Base-by-base conservation (phyloP, 2,113 vertebrate genomes). In the Pica pica region DNA sequence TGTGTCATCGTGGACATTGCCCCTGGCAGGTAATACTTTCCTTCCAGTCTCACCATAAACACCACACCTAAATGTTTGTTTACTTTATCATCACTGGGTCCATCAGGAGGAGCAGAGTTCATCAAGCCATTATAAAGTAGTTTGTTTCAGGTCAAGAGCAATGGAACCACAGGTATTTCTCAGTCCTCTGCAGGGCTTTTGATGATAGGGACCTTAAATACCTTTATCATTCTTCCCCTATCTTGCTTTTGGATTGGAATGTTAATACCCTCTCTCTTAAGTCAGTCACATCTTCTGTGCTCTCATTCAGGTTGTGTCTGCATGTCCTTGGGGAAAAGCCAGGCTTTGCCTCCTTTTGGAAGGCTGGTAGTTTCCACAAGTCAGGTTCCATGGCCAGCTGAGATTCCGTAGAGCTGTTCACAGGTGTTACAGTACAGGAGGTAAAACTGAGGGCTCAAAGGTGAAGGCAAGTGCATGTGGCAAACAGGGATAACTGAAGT, bases 21-120 rank as follows among this genome's bases (percentile, higher is more conserved):
- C 98, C 98, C 11, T 99, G 98, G 98, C 98, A 99, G 98, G 98
- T 98, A 93, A 89, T 31, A 13, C 6, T 44, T 83, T 10, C 14
- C 12, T 47, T 74, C 23, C 39, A 35, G 8, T 33, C 52, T 75
- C 30, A 18, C 37, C 33, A 28, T 44, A 49, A 81, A 47, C 11
- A 46, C 59, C 20, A 44, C 30, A 77, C 12, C n/a, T 50, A 11
- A 30, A 8, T 52, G 46, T 10, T 44, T 63, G 27, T 59, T 69
- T 44, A 5, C 31, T 17, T 55, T 21, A 21, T 13, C 41, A 11
- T 50, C n/a, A 6, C 39, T 27, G 59, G 7, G 20, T n/a, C 30
- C 17, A n/a, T 1, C n/a, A 42, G 61, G 44, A 44, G 20, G 42
- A 39, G 24, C 52, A 65, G 52, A 39, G 41, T 44, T 61, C 76